A percentile compares a stretch with the other conserved stretches of the same genome.
Evolutionary conservation across 2,797 vertebrate genomes (phyloP).

Genomic region (Ctenopoma kingsleyae): DNA sequence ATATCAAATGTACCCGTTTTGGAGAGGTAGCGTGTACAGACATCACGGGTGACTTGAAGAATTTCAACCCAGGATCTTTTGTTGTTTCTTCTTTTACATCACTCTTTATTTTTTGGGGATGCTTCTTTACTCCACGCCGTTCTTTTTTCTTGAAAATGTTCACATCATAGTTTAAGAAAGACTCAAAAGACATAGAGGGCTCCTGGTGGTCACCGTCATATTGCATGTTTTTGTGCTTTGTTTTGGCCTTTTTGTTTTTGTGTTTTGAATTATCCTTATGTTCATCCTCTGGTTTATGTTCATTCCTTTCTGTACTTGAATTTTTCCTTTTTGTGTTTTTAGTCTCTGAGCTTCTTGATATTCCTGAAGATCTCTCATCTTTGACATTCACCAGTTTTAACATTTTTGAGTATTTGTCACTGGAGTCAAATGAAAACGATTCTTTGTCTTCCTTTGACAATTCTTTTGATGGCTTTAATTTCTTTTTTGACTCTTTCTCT

Average conservation of each 20-base stretch:
- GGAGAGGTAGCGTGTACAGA: conserved; percentile 6
- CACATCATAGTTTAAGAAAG: conserved; percentile 88
- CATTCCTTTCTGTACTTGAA: conserved; percentile 28
- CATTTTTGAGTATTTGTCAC: conserved; percentile 34
- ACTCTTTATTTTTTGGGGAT: conserved; percentile 52
- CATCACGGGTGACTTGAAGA: conserved; percentile 19
- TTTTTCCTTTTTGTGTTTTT: conserved; percentile 53
- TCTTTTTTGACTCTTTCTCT: conserved; percentile 44
- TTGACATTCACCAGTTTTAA: conserved; percentile 6
- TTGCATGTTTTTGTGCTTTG: conserved; percentile 7
- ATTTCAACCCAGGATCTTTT: conserved; percentile 31
- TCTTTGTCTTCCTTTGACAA: conserved; percentile 13
- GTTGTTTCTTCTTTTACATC: conserved; percentile 37
- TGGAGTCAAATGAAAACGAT: conserved; percentile 23
- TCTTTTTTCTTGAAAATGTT: conserved; percentile 73
- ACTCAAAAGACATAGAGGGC: conserved; percentile 90
- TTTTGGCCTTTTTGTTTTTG: conserved; percentile 62
- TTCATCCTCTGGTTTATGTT: conserved; percentile 29
- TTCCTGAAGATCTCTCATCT: conserved; percentile 28
- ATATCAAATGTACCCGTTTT: conserved; percentile 51
- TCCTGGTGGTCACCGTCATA: conserved; percentile 55
- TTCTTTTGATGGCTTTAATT: conserved; percentile 30
- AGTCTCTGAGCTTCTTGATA: conserved; percentile 12
- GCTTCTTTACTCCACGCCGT: conserved; percentile 58
- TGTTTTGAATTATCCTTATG: conserved; percentile 32